Evolutionary conservation across 2,888 invertebrate species (phyloP).

Genomic region (Leptopilina syphax): DNA sequence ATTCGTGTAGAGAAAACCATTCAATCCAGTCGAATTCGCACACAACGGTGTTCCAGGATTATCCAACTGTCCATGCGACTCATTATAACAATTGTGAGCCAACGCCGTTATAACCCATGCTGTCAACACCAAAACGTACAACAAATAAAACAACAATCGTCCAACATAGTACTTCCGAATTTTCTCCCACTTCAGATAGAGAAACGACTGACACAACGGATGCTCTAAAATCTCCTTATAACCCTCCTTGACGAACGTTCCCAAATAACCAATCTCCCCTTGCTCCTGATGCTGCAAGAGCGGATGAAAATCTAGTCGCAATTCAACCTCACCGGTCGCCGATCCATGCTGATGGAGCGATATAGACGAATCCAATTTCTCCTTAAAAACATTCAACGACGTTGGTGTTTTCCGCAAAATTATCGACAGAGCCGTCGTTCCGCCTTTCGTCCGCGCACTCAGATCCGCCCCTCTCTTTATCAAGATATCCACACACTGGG

Average conservation of each 20-base stretch:
- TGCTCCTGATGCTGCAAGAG: slow-evolving; percentile 90
- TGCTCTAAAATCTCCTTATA: slow-evolving; percentile 92
- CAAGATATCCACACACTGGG: slow-evolving; percentile 90
- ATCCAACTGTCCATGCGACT: slow-evolving; percentile 82
- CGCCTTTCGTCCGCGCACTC: slow-evolving; percentile 92
- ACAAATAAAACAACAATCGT: slow-evolving; percentile 86
- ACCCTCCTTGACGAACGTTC: slow-evolving; percentile 92
- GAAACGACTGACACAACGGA: slow-evolving; percentile 91
- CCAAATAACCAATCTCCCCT: slow-evolving; percentile 90
- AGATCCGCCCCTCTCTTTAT: slow-evolving; percentile 92
- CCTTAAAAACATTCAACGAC: slow-evolving; percentile 88
- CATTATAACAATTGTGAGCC: slow-evolving; percentile 90
- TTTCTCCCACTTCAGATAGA: slow-evolving; percentile 93
- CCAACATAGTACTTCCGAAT: slow-evolving; percentile 92
- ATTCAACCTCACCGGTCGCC: slow-evolving; percentile 88
- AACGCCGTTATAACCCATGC: slow-evolving; percentile 89
- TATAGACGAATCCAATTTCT: slow-evolving; percentile 89
- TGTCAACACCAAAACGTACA: slow-evolving; percentile 89
- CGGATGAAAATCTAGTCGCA: slow-evolving; percentile 89
- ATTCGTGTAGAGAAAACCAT: slow-evolving; percentile 85
- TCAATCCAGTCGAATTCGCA: slow-evolving; percentile 83
- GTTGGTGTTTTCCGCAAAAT: slow-evolving; percentile 92
- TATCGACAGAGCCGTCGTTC: slow-evolving; percentile 90
- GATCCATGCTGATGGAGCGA: slow-evolving; percentile 87
- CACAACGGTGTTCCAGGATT: slow-evolving; percentile 81